These are phyloP conservation scores for Eciton burchellii DNA, from an alignment of 1,140 invertebrate genomes.

Conservation along the genomic window DNA sequence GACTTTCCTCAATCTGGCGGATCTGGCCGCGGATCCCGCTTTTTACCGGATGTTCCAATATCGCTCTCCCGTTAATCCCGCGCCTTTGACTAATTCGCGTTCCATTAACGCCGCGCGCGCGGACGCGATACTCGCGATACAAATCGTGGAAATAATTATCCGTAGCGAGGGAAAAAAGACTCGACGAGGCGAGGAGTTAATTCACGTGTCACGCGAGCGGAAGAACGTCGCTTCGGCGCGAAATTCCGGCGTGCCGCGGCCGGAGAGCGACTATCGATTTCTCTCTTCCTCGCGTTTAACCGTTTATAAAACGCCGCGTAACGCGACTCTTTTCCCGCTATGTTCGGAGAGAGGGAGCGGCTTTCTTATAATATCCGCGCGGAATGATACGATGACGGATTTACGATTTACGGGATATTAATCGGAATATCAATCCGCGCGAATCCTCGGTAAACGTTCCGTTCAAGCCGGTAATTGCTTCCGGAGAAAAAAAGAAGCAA, in stretches of 20 bases:
- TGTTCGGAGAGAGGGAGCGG: no score
- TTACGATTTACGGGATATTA: conserved; percentile 1
- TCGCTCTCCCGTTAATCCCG: background rate
- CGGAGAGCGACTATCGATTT: conserved; percentile 40
- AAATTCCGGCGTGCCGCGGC: conserved; percentile 29
- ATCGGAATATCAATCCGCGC: no score
- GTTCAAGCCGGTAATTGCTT: no score
- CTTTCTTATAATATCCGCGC: conserved; percentile 47
- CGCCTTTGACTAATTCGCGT: background rate
- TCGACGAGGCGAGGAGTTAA: conserved; percentile 20
- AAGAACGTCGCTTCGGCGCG: conserved; percentile 28
- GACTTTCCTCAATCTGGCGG: no score
- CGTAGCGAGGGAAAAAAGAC: background rate
- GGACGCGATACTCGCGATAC: background rate
- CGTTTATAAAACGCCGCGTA: conserved; percentile 48
- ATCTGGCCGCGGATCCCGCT: no score
- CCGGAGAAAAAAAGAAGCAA: no score
- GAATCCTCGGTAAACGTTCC: no score
- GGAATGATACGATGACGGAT: conserved; percentile 38
- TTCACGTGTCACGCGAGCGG: conserved; percentile 34
- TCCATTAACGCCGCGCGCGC: background rate
- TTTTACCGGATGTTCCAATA: no score
- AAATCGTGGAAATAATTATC: conserved; percentile 38
- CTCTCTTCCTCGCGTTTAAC: conserved; percentile 21
- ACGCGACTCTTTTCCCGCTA: background rate